These are phyloP conservation scores for Lamprologus sp. DNA, from an alignment of 2,113 vertebrate genomes.

Conservation along the genomic window DNA sequence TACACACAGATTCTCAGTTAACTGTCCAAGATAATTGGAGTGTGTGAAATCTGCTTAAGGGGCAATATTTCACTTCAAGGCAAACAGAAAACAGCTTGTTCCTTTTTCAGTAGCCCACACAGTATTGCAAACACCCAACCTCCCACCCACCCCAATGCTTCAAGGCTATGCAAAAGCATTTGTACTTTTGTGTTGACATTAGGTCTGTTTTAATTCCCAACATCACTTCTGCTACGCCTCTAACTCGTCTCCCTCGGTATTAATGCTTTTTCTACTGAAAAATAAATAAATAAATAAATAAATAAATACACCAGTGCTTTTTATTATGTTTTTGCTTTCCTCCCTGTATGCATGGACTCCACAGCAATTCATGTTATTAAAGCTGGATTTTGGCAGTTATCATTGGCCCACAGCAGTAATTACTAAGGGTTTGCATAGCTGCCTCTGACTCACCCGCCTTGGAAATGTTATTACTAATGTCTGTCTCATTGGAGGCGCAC, in stretches of 20 bases:
- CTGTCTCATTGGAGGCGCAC: conserved; percentile 18
- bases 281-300: not conserved
- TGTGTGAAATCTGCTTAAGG: not conserved
- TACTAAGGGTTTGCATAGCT: conserved; percentile 59
- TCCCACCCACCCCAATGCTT: not conserved
- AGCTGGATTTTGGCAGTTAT: conserved; percentile 47
- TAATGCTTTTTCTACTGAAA: conserved; percentile 14
- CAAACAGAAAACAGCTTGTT: conserved; percentile 37
- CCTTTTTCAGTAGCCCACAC: conserved; percentile 22
- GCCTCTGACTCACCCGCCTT: conserved; percentile 31
- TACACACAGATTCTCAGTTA: not conserved
- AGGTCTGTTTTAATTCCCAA: conserved; percentile 53
- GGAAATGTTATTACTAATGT: conserved; percentile 57
- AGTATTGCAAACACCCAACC: not conserved
- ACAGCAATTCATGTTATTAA: conserved; percentile 57
- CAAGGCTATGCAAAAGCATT: conserved; percentile 17
- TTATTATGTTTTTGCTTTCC: conserved; percentile 37
- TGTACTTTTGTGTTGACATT: conserved; percentile 39
- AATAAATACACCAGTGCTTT: not conserved
- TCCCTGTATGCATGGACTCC: conserved; percentile 32
- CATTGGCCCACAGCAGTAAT: conserved; percentile 63
- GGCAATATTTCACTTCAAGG: conserved; percentile 20
- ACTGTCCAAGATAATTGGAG: not conserved
- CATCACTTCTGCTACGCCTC: conserved; percentile 5
- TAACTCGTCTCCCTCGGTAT: not conserved